Evolutionary conservation across 2,888 invertebrate genomes (phyloP).

Genomic region (Meandrusa payeni): DNA sequence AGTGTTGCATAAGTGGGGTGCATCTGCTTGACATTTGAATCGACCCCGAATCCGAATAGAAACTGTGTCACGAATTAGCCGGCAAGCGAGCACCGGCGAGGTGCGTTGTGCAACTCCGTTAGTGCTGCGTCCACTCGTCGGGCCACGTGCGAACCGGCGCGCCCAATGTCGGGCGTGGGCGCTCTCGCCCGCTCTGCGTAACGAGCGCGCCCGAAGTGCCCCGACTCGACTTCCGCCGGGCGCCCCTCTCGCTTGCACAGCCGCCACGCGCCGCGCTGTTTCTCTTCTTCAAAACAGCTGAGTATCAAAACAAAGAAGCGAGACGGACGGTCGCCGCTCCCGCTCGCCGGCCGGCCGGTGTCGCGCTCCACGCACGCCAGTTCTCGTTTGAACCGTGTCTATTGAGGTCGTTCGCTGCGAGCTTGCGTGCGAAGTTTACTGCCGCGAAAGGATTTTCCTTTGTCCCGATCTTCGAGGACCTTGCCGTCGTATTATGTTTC

Average conservation of each 20-base stretch:
- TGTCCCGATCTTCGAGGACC: conserved; percentile 75
- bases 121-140: conserved; percentile 42
- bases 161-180: conserved; percentile 75
- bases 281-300: conserved; percentile 73
- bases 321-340: conserved; percentile 76
- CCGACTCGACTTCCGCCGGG: conserved; percentile 31
- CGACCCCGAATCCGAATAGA: conserved; percentile 81
- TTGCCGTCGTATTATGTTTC: conserved; percentile 78
- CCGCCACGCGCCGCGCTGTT: conserved; percentile 48
- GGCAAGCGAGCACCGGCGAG: conserved; percentile 58
- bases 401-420: conserved; percentile 68
- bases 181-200: conserved; percentile 54
- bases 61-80: conserved; percentile 76
- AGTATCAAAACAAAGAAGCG: conserved; percentile 81
- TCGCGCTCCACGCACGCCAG: conserved; percentile 67
- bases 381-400: conserved; percentile 72
- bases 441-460: conserved; percentile 77
- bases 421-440: conserved; percentile 68
- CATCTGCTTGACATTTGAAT: conserved; percentile 80
- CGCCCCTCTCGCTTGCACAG: conserved; percentile 38
- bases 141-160: conserved; percentile 72
- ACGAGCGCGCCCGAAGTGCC: conserved; percentile 53
- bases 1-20: conserved; percentile 75
- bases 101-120: conserved; percentile 79
- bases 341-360: conserved; percentile 79